Evolutionary conservation across 2,888 invertebrate species (phyloP), one percentile per base, ranked within the genome.

Genomic region (Torymus tubicola): DNA sequence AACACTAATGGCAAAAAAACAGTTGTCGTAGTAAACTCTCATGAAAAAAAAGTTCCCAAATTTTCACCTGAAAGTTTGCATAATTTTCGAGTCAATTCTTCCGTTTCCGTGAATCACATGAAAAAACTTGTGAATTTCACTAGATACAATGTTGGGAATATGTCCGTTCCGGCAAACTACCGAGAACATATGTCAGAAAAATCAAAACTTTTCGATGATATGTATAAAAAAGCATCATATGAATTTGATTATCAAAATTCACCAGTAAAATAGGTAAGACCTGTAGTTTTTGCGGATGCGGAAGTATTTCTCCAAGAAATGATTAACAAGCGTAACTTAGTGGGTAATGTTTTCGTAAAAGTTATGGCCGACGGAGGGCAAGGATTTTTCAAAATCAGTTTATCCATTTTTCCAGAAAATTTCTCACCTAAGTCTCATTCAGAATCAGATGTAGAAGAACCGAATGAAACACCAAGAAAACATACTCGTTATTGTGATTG

Each of bases 331-430:
- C 58, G 77, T 24, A 71, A 78, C 50, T 67, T 81, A 16, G 18
- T 61, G 31, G 64, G 80, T 53, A 73, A 72, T 60, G 18, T 52
- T 64, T 13, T 31, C 21, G 57, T 77, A 42, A 78, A 72, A 65
- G 78, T 78, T 16, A 78, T 78, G 78, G 72, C 71, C 50, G 78
- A 78, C 55, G 78, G 72, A 61, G 78, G 78, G 21, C 78, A 78
- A 78, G 78, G 78, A 12, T 75, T 80, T 75, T 69, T 80, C 53
- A 80, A 75, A 63, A 75, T 80, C 21, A 60, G 61, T 55, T 52
- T 80, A 50, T 63, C 80, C 14, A 80, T 75, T 50, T 16, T 68
- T 14, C 70, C 74, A 2, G 55, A 80, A 52, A 12, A 58, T 53
- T 80, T 65, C 53, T 24, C 21, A 21, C 53, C 65, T 55, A 52